Conservation (phyloP, 2,888 invertebrate genomes). For the Galerucella pusilla region DNA sequence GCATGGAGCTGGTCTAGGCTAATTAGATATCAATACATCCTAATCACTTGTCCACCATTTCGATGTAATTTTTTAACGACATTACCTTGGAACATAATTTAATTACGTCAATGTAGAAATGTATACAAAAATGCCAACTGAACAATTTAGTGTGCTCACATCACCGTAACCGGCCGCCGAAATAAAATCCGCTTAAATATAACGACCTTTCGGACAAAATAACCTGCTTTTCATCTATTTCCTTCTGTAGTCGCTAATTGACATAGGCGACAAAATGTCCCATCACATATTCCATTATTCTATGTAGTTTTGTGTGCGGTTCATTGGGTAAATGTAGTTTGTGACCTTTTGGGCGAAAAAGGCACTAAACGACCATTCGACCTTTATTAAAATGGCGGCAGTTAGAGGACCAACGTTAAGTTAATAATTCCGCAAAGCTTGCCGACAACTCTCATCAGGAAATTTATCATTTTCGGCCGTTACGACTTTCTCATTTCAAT, state of each 20-base stretch:
- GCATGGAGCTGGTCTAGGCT: too few relatives aligned
- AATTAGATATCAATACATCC: too few relatives aligned
- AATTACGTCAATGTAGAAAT: too few relatives aligned
- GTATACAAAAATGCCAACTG: background rate
- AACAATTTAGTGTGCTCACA: background rate
- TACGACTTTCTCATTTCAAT: slow-evolving; percentile 38
- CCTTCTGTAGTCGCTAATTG: slow-evolving; percentile 14
- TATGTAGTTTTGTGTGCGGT: background rate
- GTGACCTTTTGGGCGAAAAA: background rate
- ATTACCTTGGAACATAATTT: background rate
- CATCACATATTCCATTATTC: slow-evolving; percentile 12
- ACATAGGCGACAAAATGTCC: slow-evolving; percentile 1
- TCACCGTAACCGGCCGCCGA: too few relatives aligned
- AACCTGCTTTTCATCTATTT: background rate
- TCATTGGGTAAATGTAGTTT: background rate
- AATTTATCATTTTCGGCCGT: slow-evolving; percentile 39
- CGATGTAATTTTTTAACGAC: background rate
- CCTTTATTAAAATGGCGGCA: slow-evolving; percentile 15
- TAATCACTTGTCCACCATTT: background rate
- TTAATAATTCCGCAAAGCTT: slow-evolving; percentile 35
- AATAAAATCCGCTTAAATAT: too few relatives aligned
- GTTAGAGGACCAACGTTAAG: slow-evolving; percentile 20
- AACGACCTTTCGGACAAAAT: background rate
- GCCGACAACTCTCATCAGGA: slow-evolving; percentile 25
- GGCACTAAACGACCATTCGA: slow-evolving; percentile 1